Base-by-base conservation (phyloP, 2,113 vertebrate species). In the Chrysochloris asiatica region DNA sequence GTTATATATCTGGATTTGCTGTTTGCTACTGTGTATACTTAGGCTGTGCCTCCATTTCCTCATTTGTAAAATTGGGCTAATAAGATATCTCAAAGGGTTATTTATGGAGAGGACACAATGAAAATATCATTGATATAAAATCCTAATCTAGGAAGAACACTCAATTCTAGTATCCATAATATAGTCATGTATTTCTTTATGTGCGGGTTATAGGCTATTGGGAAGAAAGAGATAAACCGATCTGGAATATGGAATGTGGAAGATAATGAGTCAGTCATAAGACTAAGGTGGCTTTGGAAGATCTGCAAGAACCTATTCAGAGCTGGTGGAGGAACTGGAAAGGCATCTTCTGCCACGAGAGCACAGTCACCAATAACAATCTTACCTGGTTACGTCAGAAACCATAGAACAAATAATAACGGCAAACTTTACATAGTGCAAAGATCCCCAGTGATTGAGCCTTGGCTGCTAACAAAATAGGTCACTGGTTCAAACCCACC, bases 171-270 rank as follows among this genome's bases (percentile, higher is more conserved):
- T 33, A 45, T 47, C 71, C 21, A 38, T 47, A 47, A 36, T 50
- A 41, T 38, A 4, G 8, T 7, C 54, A 8, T 6, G 5, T 85
- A 17, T 85, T 65, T 84, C 47, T 90, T 86, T 91, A 72, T 41
- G 19, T 72, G 36, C 24, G 30, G 36, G 22, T 61, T 6, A 24
- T 8, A 88, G 19, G 43, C 24, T 76, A 59, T 91, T 50, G 81
- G 67, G 26, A 90, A 92, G 77, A 56, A 89, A 88, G 13, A 72
- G 12, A 78, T 33, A 73, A 86, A 56, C 52, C 41, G 86, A 52
- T 48, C 6, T 61, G 36, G 48, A 63, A 47, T n/a, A 28, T n/a
- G 78, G 43, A 71, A 50, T 38, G 24, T 88, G 4, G 45, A 22
- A 85, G 45, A 88, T 72, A 36, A 0, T 92, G 83, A 71, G 4